phyloP scores from a whole-genome alignment of 2,888 invertebrate genomes.

The Sacculina carcini region DNA sequence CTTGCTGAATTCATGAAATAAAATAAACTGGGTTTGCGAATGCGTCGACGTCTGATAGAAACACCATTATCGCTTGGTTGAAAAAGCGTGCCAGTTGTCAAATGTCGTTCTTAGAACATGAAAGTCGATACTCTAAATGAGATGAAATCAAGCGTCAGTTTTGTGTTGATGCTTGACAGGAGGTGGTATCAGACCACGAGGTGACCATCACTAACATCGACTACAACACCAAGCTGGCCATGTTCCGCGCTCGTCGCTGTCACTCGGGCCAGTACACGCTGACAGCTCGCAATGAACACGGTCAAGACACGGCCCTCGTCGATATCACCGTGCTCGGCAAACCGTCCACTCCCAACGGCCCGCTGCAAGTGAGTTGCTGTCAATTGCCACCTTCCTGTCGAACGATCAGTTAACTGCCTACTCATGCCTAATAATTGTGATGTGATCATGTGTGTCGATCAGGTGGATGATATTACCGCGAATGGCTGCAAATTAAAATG shows the following conservation, averaged over 20 bases:
- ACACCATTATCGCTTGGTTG: background rate
- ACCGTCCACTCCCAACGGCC: constrained; percentile 34
- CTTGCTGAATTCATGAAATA: background rate
- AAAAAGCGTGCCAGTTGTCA: background rate
- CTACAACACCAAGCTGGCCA: constrained; percentile 69
- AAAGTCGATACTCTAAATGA: too few species aligned
- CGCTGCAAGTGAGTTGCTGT: constrained; percentile 33
- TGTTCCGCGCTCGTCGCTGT: constrained; percentile 48
- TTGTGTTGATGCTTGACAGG: constrained; percentile 16
- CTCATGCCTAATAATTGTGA: too few species aligned
- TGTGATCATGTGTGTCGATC: too few species aligned
- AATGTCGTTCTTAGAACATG: background rate
- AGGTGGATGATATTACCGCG: constrained; percentile 54
- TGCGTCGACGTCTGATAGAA: too few species aligned
- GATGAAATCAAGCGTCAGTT: too few species aligned
- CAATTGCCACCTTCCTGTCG: too few species aligned
- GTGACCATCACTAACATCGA: constrained; percentile 54
- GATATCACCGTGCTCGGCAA: constrained; percentile 52
- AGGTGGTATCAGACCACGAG: constrained; percentile 20
- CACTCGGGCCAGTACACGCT: constrained; percentile 70
- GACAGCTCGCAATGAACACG: constrained; percentile 69
- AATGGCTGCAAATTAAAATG: constrained; percentile 71
- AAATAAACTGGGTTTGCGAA: background rate
- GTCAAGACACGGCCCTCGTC: constrained; percentile 69
- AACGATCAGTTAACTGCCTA: too few species aligned